Evolutionary conservation across 2,888 invertebrate species (phyloP), one percentile per base, ranked within the genome.

Genomic region (Temnothorax ravouxi): DNA sequence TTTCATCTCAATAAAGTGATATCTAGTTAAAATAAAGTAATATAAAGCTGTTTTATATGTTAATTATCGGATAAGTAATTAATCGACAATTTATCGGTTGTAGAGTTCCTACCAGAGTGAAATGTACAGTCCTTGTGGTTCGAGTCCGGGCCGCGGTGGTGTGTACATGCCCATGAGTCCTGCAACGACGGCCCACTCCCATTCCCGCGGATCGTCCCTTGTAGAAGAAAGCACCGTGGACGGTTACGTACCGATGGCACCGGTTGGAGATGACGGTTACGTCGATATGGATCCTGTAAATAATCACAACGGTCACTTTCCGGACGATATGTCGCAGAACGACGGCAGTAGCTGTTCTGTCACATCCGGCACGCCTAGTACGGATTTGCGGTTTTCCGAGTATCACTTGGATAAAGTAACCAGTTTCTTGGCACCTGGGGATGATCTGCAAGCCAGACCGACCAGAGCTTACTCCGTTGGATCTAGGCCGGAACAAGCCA

Each of bases 391-490:
- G 74, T 97, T 97, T 91, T 96, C 97, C 69, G 97, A 97, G 93
- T 98, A 97, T 95, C 97, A 97, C 89, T 95, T 98, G 71, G 98
- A 98, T 92, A 98, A 98, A 92, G 98, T 98, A 0, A 96, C 96
- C 83, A 97, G 98, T 21, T 97, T 97, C 94, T 96, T 98, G 84
- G 95, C 96, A 11, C 95, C 96, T 0, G 95, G 96, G 54, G 96
- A 96, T 88, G 97, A 97, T 92, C 96, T 96, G 25, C 96, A 96
- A 94, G 94, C 94, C 62, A 95, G 96, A 88, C 97, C 97, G n/a
- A 96, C 96, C 75, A 96, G 98, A 89, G 97, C 98, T 1, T 98
- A 98, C 95, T 98, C 98, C 41, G 97, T 98, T 87, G 98, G 98
- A 34, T 98, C 98, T 79, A 96, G 97, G 88, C 97, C 97, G 3